Evolutionary conservation across 2,113 vertebrate species (phyloP).

Genomic region (Herpailurus yagouaroundi): DNA sequence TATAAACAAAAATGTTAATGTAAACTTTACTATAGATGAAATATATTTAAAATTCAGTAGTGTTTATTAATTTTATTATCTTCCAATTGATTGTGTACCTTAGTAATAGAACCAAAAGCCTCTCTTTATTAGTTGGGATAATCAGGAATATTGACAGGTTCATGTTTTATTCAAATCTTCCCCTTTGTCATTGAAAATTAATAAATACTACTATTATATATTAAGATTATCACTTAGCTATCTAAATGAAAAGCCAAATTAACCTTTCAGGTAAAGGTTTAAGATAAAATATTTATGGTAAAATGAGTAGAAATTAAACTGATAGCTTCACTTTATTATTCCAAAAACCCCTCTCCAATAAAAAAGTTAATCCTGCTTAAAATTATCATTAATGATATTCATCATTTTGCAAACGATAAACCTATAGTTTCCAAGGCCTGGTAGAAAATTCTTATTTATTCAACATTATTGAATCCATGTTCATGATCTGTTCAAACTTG

Average conservation of each 20-base stretch:
- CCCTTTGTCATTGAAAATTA: conserved; percentile 71
- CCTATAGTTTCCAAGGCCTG: conserved; percentile 53
- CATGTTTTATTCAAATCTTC: conserved; percentile 67
- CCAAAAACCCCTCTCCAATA: conserved; percentile 39
- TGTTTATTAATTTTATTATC: background rate
- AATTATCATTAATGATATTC: conserved; percentile 46
- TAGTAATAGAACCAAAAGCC: background rate
- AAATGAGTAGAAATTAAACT: conserved; percentile 37
- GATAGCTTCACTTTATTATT: conserved; percentile 71
- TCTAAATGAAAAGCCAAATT: conserved; percentile 3
- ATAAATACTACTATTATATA: conserved; percentile 61
- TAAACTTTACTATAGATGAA: background rate
- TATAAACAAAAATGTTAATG: background rate
- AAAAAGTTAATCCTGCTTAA: conserved; percentile 53
- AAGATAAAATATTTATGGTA: conserved; percentile 68
- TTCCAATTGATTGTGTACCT: background rate
- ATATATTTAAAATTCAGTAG: background rate
- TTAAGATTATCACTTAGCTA: background rate
- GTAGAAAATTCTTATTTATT: conserved; percentile 41
- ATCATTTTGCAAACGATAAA: conserved; percentile 73
- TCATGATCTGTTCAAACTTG: conserved; percentile 62
- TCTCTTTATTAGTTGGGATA: background rate
- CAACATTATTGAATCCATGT: conserved; percentile 41
- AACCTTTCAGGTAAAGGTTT: background rate
- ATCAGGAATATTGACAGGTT: background rate